These are phyloP conservation scores for Sycophila sp. DNA, from an alignment of 1,140 invertebrate genomes.

Conservation along the genomic window DNA sequence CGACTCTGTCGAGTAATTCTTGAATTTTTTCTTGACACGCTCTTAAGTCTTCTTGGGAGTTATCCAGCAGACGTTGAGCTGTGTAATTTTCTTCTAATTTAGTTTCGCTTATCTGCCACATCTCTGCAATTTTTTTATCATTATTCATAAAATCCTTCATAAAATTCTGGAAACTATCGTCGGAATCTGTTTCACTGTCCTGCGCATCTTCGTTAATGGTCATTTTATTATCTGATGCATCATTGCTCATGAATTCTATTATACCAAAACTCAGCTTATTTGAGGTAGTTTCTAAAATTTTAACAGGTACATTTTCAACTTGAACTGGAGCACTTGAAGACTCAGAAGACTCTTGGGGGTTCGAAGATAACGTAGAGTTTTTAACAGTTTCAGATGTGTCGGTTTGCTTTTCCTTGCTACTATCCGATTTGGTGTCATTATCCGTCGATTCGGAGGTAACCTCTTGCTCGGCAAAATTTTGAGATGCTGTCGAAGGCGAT, in stretches of 20 bases:
- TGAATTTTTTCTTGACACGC: neutral
- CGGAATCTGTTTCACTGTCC: slow-evolving; percentile 15
- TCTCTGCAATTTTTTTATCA: slow-evolving; percentile 26
- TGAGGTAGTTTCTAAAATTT: neutral
- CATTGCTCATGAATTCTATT: slow-evolving; percentile 14
- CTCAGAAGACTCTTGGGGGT: neutral
- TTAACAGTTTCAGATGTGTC: neutral
- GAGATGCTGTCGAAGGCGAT: slow-evolving; percentile 33
- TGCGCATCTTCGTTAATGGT: neutral
- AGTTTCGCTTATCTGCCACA: slow-evolving; percentile 42
- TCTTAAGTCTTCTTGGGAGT: slow-evolving; percentile 3
- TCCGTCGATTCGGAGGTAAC: slow-evolving; percentile 48
- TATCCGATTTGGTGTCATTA: slow-evolving; percentile 52
- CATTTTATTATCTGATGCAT: too few species aligned
- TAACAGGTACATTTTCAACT: too few species aligned
- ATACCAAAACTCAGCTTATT: slow-evolving; percentile 32
- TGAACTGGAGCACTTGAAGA: neutral
- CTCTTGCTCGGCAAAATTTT: slow-evolving; percentile 44
- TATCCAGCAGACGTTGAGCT: slow-evolving; percentile 9
- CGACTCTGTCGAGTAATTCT: slow-evolving; percentile 23
- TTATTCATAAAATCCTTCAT: neutral
- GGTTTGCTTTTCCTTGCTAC: slow-evolving; percentile 48
- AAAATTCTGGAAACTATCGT: slow-evolving; percentile 10
- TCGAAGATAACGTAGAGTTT: neutral
- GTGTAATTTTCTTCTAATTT: slow-evolving; percentile 37